Conservation (phyloP, 1,140 invertebrate species). For the Brachionus manjavacas region DNA sequence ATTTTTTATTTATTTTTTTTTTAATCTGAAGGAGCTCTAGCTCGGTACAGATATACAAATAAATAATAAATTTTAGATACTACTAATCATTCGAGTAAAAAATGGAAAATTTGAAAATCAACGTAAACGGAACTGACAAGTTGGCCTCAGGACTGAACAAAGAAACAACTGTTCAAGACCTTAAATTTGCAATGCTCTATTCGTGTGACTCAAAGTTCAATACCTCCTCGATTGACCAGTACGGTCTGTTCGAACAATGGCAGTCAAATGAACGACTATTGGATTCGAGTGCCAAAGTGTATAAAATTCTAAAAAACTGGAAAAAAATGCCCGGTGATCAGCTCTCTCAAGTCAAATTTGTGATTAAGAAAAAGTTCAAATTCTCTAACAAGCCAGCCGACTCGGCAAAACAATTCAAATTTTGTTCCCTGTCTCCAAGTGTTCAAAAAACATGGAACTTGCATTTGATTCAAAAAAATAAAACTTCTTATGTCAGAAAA, state of each 20-base stretch:
- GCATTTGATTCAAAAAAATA: neutral
- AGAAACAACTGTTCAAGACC: neutral
- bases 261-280: neutral
- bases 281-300: neutral
- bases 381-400: neutral
- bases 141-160: neutral
- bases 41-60: too few species aligned
- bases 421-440: neutral
- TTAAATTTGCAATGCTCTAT: slow-evolving; percentile 8
- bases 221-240: neutral
- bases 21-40: too few species aligned
- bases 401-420: neutral
- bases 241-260: neutral
- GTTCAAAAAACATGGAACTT: slow-evolving; percentile 22
- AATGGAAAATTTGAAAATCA: neutral
- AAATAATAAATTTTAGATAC: too few species aligned
- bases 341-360: neutral
- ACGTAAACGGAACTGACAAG: neutral
- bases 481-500: neutral
- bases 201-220: neutral
- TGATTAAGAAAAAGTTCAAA: neutral
- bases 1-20: too few species aligned
- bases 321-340: neutral
- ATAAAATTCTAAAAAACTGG: neutral
- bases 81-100: neutral